Base-by-base conservation (phyloP, 2,888 invertebrate species). In the Pandemis corylana region DNA sequence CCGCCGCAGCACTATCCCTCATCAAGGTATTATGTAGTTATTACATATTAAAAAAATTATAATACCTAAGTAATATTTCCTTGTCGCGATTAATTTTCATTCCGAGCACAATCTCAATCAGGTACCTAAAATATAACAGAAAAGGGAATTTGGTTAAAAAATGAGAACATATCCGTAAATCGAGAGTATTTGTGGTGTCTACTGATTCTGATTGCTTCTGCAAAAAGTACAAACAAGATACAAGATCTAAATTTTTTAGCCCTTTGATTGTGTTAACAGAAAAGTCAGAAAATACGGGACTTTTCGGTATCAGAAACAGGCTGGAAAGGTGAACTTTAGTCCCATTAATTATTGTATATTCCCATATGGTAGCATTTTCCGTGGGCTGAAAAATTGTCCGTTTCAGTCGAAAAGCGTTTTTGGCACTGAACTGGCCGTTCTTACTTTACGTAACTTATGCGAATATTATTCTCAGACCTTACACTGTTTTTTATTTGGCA, bases 1-100 rank as follows among this genome's bases (percentile, higher is more conserved):
- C 96, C 64, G 99, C 99, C 1, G 96, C 98, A 79, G 99, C 97
- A 51, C 95, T 99, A 71, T 99, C 99, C 0, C 95, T 99, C 69
- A 99, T 99, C 85, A 99, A 99, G 96, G 99, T 98, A 73, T 20
- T 98, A 73, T 20, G n/a, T 62, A 15, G 28, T 12, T 15, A n/a
- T 51, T 51, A 13, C n/a, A n/a, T 51, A 6, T 51, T 51, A 5
- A 10, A 36, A 36, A 36, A 36, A 36, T 2, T 2, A 36, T 36
- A 36, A 20, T 20, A 20, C 20, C 20, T 20, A 20, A 20, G 20
- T 36, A 36, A 36, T 36, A 36, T 36, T 36, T 36, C 28, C 28
- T 36, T 36, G 28, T 2, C 28, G 4, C 28, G 28, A 36, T 36
- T 36, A 36, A 36, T 36, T 36, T 36, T 36, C 28, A 4, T 36